Evolutionary conservation across 1,140 invertebrate genomes (phyloP), one percentile per base, ranked within the genome.

Genomic region (Drosophila auraria): DNA sequence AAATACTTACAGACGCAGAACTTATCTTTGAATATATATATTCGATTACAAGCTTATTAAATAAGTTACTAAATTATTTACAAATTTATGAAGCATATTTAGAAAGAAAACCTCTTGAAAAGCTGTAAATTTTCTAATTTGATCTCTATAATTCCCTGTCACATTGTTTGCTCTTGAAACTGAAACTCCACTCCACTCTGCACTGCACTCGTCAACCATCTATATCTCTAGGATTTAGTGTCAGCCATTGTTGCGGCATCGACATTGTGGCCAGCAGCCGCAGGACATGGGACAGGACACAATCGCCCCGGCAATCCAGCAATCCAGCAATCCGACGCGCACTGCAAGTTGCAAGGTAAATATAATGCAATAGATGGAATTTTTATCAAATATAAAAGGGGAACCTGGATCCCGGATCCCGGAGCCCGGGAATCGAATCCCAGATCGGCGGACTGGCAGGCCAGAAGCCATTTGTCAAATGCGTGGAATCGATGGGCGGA

Each of bases 401-500:
- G 33, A 27, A 54, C 36, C 36, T 11, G 61, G n/a, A 64, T 44
- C 58, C 56, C 25, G 62, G 51, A 44, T 20, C 49, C 49, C n/a
- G 62, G 51, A 44, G n/a, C 49, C 49, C n/a, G 58, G 73, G 73
- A 70, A 75, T 72, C 83, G 80, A 87, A 80, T 79, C 68, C 56
- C 83, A 81, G 80, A 83, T 77, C 78, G 60, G 23, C 63, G 56
- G 71, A 59, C 82, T 86, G 78, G 83, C 65, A 78, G 53, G 83
- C 79, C 87, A 90, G 86, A 86, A 90, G 79, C 82, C 86, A 90
- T 90, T 90, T 90, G 86, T 90, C 86, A 90, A 90, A 90, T 77
- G 79, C 82, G 86, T 71, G 78, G 74, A 74, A 80, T 53, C 44
- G 60, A 6, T 36, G 53, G 42, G 17, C 5, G 8, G 49, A 57